These are phyloP conservation scores for Sarcophaga carnaria DNA, from an alignment of 2,888 invertebrate genomes.

Conservation along the genomic window DNA sequence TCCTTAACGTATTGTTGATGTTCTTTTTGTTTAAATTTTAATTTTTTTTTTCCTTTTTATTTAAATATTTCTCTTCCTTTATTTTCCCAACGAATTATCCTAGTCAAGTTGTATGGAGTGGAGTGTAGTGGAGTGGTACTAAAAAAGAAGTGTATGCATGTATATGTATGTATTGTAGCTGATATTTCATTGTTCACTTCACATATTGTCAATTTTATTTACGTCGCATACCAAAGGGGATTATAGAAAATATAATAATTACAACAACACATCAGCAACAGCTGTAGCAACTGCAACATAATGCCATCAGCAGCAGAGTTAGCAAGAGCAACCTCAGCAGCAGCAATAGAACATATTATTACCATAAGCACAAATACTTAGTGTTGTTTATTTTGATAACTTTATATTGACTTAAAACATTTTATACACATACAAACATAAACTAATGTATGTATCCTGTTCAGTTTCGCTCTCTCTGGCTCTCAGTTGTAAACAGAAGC, in stretches of 20 bases:
- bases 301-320: neutral
- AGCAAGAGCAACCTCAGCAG: neutral
- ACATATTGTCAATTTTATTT: conserved; percentile 59
- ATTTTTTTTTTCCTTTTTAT: neutral
- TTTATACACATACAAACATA: too few relatives aligned
- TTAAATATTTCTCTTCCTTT: neutral
- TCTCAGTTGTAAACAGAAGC: neutral
- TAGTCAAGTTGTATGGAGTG: neutral
- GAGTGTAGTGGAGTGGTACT: neutral
- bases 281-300: conserved; percentile 17
- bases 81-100: neutral
- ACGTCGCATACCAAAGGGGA: conserved; percentile 54
- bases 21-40: neutral
- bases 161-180: neutral
- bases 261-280: conserved; percentile 31
- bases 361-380: neutral
- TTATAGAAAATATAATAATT: conserved; percentile 39
- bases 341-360: neutral
- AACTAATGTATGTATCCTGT: neutral
- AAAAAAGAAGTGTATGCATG: neutral
- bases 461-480: neutral
- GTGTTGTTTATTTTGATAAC: neutral
- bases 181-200: conserved; percentile 19
- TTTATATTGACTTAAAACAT: neutral
- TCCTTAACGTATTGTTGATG: neutral